Evolutionary conservation across 1,140 invertebrate species (phyloP).

Genomic region (Rhopalosiphum padi): DNA sequence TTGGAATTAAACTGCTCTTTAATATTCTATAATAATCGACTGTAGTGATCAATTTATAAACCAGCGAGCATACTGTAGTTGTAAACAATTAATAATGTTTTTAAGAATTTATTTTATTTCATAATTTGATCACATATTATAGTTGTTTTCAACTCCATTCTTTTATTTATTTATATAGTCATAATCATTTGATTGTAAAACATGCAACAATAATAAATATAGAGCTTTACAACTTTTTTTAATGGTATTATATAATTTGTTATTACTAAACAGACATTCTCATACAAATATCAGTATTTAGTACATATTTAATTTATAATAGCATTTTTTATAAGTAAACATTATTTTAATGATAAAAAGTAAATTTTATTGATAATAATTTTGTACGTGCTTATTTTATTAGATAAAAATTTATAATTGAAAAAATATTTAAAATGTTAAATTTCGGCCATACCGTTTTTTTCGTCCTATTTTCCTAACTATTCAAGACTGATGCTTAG

Average conservation of each 20-base stretch:
- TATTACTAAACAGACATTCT: neutral
- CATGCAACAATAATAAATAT: neutral
- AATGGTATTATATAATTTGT: neutral
- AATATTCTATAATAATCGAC: no score
- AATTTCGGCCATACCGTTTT: neutral
- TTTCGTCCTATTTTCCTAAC: neutral
- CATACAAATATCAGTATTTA: neutral
- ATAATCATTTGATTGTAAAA: neutral
- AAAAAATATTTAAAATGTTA: neutral
- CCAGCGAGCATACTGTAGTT: neutral
- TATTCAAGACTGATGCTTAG: neutral
- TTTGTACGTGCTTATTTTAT: neutral
- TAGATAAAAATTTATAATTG: neutral
- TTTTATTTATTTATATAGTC: slow-evolving; percentile 20
- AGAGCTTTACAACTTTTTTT: neutral
- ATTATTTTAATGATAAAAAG: neutral
- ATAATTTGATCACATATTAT: neutral
- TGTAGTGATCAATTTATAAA: neutral
- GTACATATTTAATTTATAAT: slow-evolving; percentile 6
- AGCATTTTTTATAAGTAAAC: neutral
- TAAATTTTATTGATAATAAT: slow-evolving; percentile 20
- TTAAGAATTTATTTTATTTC: neutral
- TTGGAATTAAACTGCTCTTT: no score
- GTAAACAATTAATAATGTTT: neutral
- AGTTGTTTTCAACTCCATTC: neutral